Base-by-base conservation (phyloP, 2,888 invertebrate genomes). In the Theretra japonica region DNA sequence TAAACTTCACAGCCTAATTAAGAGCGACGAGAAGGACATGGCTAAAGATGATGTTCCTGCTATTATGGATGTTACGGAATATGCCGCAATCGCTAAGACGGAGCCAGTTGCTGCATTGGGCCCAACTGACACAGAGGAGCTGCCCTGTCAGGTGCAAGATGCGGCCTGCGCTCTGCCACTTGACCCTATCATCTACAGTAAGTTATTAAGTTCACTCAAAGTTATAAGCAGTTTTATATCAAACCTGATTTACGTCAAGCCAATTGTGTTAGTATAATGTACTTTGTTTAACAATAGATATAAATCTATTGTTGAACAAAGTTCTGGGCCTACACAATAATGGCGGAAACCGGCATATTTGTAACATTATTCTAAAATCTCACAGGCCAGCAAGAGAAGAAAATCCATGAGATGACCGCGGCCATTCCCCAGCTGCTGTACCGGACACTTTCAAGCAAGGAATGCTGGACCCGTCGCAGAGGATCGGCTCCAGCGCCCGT, bases 401-500 rank as follows among this genome's bases (percentile, higher is more conserved):
- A 86, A 50, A 74, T 86, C 73, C 85, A 86, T 15, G 90, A 91
- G 69, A 75, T 86, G 65, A 75, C 86, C 2, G 73, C 83, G 1
- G 80, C 77, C 0, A 73, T 90, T 15, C 90, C 91, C 1, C 80
- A 87, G 41, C 74, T 92, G 56, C 71, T 90, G 1, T 84, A 83
- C 0, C 88, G 88, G 33, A 87, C 89, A 0, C 76, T 90, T 28
- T 84, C 89, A 0, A 82, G 83, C 21, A 88, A 86, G 68, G 90
- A 90, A 21, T 73, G 79, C 4, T 88, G 86, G 84, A 73, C 82
- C 0, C 82, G 83, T 2, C 88, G 93, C 1, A 85, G 92, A 0
- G 92, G 92, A 0, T 93, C 93, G 0, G 93, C 91, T 0, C 92
- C 92, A 0, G 87, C 86, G 8, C 90, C 89, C 0, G 81, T 86